Evolutionary conservation across 2,797 vertebrate genomes (phyloP).

Genomic region (Alosa sapidissima): DNA sequence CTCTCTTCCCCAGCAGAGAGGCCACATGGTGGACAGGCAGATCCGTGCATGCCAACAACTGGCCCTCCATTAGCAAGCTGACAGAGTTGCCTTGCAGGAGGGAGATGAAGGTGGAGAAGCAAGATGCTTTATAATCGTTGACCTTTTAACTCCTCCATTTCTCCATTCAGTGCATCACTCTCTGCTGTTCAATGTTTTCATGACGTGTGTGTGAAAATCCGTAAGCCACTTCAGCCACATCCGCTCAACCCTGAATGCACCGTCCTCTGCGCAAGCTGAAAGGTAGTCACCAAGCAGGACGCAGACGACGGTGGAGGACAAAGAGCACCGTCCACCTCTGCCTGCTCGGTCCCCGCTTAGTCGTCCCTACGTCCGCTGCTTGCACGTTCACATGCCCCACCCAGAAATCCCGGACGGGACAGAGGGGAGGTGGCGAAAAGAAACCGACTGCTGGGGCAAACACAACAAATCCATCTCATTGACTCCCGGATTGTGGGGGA

Average conservation of each 20-base stretch:
- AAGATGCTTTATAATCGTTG: too few relatives aligned
- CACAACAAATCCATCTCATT: conserved; percentile 64
- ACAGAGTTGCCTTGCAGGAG: conserved; percentile 25
- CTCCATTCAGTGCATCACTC: too few relatives aligned
- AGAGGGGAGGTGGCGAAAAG: not conserved
- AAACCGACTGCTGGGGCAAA: conserved; percentile 45
- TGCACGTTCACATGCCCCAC: not conserved
- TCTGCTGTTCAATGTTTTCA: too few relatives aligned
- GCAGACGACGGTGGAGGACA: conserved; percentile 17
- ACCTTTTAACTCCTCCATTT: too few relatives aligned
- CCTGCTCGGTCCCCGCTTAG: not conserved
- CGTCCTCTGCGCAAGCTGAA: not conserved
- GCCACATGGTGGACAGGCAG: conserved; percentile 24
- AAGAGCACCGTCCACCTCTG: not conserved
- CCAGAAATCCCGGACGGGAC: not conserved
- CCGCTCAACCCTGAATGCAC: too few relatives aligned
- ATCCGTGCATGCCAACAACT: conserved; percentile 61
- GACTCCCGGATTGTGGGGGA: conserved; percentile 53
- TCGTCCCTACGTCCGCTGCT: not conserved
- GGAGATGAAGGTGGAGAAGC: conserved; percentile 18
- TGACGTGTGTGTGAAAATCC: too few relatives aligned
- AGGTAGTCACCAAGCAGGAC: conserved; percentile 31
- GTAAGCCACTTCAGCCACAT: too few relatives aligned
- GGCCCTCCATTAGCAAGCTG: conserved; percentile 34
- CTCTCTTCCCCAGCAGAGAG: not conserved